phyloP scores from a whole-genome alignment of 2,113 vertebrate genomes.

The Smithornis capensis region DNA sequence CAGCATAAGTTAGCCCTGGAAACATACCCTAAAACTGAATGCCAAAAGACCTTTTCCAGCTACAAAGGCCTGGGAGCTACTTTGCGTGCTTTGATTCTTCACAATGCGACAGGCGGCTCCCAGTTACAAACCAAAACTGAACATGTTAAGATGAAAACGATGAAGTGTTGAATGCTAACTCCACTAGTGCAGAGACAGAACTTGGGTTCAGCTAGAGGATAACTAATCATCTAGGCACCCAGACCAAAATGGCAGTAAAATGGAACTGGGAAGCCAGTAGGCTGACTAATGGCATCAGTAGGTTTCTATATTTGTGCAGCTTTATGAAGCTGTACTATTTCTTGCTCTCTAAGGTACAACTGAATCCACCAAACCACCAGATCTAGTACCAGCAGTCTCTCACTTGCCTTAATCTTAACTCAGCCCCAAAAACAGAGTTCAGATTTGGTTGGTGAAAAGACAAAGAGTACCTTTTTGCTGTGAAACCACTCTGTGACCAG shows the following conservation, averaged over 20 bases:
- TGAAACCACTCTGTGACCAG: slow-evolving; percentile 84
- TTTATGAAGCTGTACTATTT: not conserved
- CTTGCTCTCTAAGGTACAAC: not conserved
- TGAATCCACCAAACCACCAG: not conserved
- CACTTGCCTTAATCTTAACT: not conserved
- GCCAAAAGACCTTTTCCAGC: not conserved
- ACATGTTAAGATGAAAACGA: not conserved
- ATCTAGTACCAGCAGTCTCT: not conserved
- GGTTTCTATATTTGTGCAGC: not conserved
- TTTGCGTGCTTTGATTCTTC: not conserved
- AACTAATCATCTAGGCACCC: not conserved
- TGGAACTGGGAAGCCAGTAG: not conserved
- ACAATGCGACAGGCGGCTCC: not conserved
- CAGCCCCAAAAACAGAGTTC: not conserved
- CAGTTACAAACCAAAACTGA: not conserved
- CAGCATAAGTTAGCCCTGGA: not conserved
- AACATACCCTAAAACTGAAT: not conserved
- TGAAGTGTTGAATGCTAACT: not conserved
- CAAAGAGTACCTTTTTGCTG: slow-evolving; percentile 83
- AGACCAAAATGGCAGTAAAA: not conserved
- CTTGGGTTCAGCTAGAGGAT: not conserved
- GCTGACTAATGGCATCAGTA: not conserved
- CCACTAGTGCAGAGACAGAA: not conserved
- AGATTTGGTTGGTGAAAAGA: not conserved
- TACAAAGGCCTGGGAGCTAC: not conserved